Conservation (phyloP, 2,113 vertebrate genomes). For the Jacana jacana region DNA sequence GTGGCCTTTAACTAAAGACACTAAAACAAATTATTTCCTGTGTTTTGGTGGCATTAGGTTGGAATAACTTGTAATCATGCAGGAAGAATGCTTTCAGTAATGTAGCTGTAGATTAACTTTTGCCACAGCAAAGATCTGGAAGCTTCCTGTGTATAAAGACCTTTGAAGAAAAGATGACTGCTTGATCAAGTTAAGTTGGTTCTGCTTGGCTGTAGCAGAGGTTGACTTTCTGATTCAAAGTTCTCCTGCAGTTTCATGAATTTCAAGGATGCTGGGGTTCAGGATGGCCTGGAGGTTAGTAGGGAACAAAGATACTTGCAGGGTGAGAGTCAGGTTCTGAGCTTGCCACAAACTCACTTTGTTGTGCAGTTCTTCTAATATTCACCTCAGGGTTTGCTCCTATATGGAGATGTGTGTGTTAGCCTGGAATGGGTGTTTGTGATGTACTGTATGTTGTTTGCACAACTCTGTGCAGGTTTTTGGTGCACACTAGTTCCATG, state of each 20-base stretch:
- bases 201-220: not conserved
- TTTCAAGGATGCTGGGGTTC: not conserved
- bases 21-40: constrained; percentile 27
- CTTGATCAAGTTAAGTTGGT: not conserved
- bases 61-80: not conserved
- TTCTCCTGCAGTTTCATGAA: not conserved
- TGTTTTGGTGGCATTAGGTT: constrained; percentile 20
- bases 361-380: not conserved
- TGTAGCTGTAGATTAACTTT: constrained; percentile 31
- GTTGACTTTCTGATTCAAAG: not conserved
- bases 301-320: not conserved
- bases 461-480: not conserved
- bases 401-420: not conserved
- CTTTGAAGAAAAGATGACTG: not conserved
- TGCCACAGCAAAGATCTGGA: constrained; percentile 2
- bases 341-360: not conserved
- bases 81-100: constrained; percentile 16
- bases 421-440: not conserved
- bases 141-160: constrained; percentile 13
- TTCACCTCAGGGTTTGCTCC: not conserved
- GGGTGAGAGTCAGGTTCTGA: not conserved
- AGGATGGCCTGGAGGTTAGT: not conserved
- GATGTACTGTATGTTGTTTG: rapidly evolving
- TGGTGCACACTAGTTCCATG: rapidly evolving
- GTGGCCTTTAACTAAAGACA: constrained; percentile 1